Evolutionary conservation across 2,888 invertebrate species (phyloP).

Genomic region (Petrolisthes manimaculis): DNA sequence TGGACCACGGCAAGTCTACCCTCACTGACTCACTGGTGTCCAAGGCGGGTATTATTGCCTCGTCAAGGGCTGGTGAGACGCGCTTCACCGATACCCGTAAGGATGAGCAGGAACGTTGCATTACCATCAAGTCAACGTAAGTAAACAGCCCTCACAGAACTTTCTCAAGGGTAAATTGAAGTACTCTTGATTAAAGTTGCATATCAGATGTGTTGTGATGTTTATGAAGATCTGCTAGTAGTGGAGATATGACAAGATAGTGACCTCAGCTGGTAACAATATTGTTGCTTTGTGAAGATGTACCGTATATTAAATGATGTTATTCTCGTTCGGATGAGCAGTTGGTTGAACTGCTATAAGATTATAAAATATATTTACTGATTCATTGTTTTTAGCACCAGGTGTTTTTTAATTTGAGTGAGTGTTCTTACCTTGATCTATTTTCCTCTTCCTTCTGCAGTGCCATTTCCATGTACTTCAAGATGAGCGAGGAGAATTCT

Average conservation of each 20-base stretch:
- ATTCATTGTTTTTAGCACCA: neutral
- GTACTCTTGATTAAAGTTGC: neutral
- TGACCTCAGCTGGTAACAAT: neutral
- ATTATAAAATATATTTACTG: conserved; percentile 16
- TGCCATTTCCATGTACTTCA: conserved; percentile 99
- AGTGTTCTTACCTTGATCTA: neutral
- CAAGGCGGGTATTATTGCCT: conserved; percentile 99
- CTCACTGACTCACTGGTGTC: conserved; percentile 99
- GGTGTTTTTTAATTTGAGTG: neutral
- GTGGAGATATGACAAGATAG: neutral
- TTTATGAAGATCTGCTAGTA: neutral
- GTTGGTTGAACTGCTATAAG: conserved; percentile 29
- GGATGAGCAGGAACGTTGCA: conserved; percentile 99
- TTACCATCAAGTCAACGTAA: conserved; percentile 98
- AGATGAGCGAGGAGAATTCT: conserved; percentile 93
- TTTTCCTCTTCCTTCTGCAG: conserved; percentile 18
- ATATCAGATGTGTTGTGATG: neutral
- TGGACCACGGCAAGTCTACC: conserved; percentile 99
- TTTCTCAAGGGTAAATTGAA: neutral
- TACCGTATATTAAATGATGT: conserved; percentile 21
- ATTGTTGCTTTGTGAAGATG: neutral
- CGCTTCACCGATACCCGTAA: conserved; percentile 99
- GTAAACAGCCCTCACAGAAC: conserved; percentile 1
- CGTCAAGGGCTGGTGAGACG: conserved; percentile 98
- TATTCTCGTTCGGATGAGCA: conserved; percentile 55